Conservation (phyloP, 2,797 vertebrate species). For the Morus bassanus region DNA sequence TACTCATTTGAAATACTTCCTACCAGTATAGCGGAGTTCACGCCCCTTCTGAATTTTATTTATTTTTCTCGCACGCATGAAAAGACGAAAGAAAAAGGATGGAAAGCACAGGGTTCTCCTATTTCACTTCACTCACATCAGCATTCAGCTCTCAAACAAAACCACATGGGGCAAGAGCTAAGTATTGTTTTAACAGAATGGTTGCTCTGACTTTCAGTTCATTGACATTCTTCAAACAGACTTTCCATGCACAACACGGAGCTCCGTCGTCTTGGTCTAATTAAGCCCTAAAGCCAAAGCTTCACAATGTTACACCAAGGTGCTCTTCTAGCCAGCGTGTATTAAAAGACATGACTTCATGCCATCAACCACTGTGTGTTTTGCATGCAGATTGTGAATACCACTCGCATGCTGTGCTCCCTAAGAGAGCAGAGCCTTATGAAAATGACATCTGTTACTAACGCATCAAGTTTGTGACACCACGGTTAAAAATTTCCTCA, state of each 20-base stretch:
- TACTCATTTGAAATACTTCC: neutral
- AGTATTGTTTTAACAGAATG: constrained; percentile 48
- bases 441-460: constrained; percentile 59
- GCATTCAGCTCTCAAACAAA: constrained; percentile 44
- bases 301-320: constrained; percentile 41
- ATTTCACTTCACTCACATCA: constrained; percentile 16
- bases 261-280: neutral
- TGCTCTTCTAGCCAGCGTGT: neutral
- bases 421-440: constrained; percentile 26
- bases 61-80: neutral
- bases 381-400: constrained; percentile 13
- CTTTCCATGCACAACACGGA: constrained; percentile 28
- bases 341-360: constrained; percentile 28
- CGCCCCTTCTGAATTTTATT: neutral
- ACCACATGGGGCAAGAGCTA: constrained; percentile 33
- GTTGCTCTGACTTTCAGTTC: constrained; percentile 44
- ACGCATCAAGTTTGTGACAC: constrained; percentile 49
- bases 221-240: constrained; percentile 35
- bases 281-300: constrained; percentile 27
- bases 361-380: neutral
- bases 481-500: constrained; percentile 41
- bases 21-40: neutral
- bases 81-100: neutral
- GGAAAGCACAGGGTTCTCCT: neutral
- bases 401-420: neutral